Base-by-base conservation (phyloP, 2,113 vertebrate genomes). In the Coryphaenoides rupestris region DNA sequence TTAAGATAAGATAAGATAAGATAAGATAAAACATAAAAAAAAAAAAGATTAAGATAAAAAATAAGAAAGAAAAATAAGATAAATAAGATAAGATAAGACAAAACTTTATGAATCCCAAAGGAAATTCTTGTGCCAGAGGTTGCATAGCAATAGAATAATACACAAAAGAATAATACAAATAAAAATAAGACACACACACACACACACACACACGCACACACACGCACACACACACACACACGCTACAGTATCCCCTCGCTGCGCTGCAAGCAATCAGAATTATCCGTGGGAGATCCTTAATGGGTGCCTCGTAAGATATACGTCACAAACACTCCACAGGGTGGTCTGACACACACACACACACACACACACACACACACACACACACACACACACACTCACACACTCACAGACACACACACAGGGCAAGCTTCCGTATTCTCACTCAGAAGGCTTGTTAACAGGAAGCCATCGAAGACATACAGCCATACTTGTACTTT, bases 231-330 rank as follows among this genome's bases (percentile, higher is more conserved):
- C 21, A 57, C 58, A 55, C 21, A 55, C 54, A 22, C 4, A 21
- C 57, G 45, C 13, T 45, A 60, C 33, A 1, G 24, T 53, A 63
- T 26, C 52, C 70, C 58, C 61, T 74, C 69, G 72, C 68, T 73
- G 75, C 46, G n/a, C 77, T 60, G 58, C 73, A 59, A 71, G 79
- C 86, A 91, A 90, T 89, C 86, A 91, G 84, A 84, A 88, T 90
- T 89, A 91, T 85, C 86, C 82, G 81, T 88, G 89, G 87, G 84
- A 90, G 86, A 81, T 81, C 75, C 84, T 86, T 89, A 91, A 91
- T 90, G 86, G 90, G 86, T 74, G 73, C 68, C 80, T 87, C 72
- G 63, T 88, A 89, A 89, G 88, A 87, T 73, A 78, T 81, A 79
- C 87, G 67, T 72, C 73, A 68, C 47, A 65, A 65, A 72, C 26